Conservation (phyloP, 2,888 invertebrate species). For the Isoperla grammatica region DNA sequence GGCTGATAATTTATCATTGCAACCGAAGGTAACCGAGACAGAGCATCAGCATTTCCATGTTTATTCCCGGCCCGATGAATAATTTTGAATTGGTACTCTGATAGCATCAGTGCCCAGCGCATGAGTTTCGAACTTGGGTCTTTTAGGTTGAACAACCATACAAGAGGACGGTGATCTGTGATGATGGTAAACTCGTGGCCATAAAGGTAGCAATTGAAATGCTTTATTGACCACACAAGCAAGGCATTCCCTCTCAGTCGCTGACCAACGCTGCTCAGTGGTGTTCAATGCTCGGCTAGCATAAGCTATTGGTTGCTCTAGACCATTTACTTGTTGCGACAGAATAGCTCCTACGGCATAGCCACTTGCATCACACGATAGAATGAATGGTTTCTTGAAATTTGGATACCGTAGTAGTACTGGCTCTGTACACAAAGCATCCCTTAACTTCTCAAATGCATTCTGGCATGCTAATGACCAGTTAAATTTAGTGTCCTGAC, state of each 20-base stretch:
- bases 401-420: no score
- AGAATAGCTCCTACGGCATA: no score
- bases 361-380: no score
- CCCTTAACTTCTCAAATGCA: no score
- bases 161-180: conserved; percentile 27
- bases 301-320: not conserved
- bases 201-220: not conserved
- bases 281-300: not conserved
- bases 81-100: conserved; percentile 22
- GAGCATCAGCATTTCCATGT: not conserved
- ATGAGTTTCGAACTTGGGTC: conserved; percentile 25
- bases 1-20: no score
- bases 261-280: not conserved
- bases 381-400: no score
- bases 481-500: no score
- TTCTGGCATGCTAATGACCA: no score
- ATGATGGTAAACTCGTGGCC: not conserved
- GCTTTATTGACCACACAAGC: not conserved
- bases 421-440: no score
- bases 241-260: not conserved
- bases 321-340: no score
- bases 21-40: not conserved
- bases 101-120: conserved; percentile 25
- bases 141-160: conserved; percentile 25
- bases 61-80: not conserved